Base-by-base conservation (phyloP, 2,888 invertebrate species). In the Malachius bipustulatus region DNA sequence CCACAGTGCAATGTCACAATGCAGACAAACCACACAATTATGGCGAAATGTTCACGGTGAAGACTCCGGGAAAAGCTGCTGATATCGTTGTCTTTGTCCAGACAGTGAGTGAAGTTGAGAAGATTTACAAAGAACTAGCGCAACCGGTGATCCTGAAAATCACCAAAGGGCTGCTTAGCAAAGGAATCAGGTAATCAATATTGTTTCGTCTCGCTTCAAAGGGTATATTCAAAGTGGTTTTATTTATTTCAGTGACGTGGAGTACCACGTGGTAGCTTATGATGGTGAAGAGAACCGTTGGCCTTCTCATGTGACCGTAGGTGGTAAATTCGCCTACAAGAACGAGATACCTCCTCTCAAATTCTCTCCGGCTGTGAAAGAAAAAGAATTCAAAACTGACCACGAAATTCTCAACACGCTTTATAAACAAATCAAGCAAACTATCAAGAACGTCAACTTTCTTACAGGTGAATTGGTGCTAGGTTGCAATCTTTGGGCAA, bases 1-100 rank as follows among this genome's bases (percentile, higher is more conserved):
- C 44, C 52, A 11, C 44, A 69, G 69, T 57, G 13, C 55, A 52
- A 44, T 73, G 73, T 50, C 56, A 57, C 30, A 65, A 68, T 32
- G 60, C 65, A 3, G 63, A 62, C 3, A 49, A 55, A 38, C 39
- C 52, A 2, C 58, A 68, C 16, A 59, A 64, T 3, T 46, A 80
- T 1, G 78, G 75, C 1, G 77, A 81, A 9, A 63, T 58, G 11
- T 79, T 77, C 55, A 71, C 71, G 34, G 65, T 77, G 0, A 77
- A 77, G 48, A 54, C 72, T 14, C 83, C 84, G 1, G 70, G 68
- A 41, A 79, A 79, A 41, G 72, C 83, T 42, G 89, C 85, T 2
- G 91, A 91, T 53, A 67, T 91, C 37, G 65, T 91, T 0, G 67
- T 91, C 36, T 69, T 82, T 1, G 72, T 90, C 6, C 89, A 91